These are phyloP conservation scores for Lagopus leucura DNA, from an alignment of 2,113 vertebrate species.

Conservation along the genomic window DNA sequence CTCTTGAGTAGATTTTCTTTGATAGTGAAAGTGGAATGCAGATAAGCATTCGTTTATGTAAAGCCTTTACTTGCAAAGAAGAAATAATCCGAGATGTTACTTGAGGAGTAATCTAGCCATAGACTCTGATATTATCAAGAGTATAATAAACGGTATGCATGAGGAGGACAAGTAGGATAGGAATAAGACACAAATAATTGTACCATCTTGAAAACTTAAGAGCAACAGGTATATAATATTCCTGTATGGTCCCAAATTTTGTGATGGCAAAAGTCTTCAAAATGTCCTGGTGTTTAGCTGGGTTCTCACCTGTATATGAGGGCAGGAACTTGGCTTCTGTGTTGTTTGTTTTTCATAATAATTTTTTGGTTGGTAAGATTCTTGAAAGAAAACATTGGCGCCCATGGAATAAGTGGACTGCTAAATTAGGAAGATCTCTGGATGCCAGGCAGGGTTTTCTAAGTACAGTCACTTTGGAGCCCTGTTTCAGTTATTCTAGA, in stretches of 20 bases:
- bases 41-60: background rate
- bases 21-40: background rate
- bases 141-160: background rate
- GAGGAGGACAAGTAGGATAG: background rate
- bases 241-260: background rate
- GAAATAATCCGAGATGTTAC: background rate
- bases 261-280: background rate
- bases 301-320: background rate
- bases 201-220: background rate
- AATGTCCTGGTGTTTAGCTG: background rate
- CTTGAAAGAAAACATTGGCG: background rate
- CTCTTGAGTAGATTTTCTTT: background rate
- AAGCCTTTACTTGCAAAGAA: background rate
- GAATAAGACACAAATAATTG: background rate
- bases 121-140: background rate
- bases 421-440: background rate
- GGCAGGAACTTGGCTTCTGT: background rate
- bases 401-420: background rate
- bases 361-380: too few species aligned
- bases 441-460: background rate
- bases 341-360: background rate
- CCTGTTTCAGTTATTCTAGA: background rate
- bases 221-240: background rate
- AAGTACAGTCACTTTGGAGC: slow-evolving; percentile 1
- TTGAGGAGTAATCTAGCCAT: background rate